Base-by-base conservation (phyloP, 2,113 vertebrate species). In the western clawed frog (Xenopus tropicalis) region DNA sequence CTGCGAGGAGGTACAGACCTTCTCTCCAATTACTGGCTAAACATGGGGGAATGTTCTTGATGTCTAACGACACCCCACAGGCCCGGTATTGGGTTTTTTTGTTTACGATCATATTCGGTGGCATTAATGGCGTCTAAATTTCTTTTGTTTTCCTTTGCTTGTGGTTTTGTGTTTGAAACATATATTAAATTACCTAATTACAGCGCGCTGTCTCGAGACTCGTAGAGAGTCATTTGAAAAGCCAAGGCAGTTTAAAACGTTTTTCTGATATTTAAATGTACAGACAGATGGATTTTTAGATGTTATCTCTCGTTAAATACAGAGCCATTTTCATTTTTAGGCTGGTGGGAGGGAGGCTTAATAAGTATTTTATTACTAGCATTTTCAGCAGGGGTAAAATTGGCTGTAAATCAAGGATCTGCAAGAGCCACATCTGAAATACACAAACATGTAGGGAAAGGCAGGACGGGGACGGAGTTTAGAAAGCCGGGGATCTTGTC, bases 111-210 rank as follows among this genome's bases (percentile, higher is more conserved):
- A 17, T 54, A 20, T 48, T 51, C 21, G 2, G 4, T 61, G 64
- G 21, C 64, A 68, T 68, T 67, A 74, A 48, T 44, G 58, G 59
- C 46, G 19, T 37, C 43, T 74, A 54, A 69, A 62, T 69, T 54
- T 54, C 17, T 56, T 66, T 24, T 67, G 61, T 69, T 54, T 61
- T 56, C 19, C 29, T 43, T 66, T 66, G 59, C 11, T 20, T n/a
- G 57, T 23, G 14, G 25, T 19, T 67, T 74, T 74, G 37, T 57
- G 59, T 74, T 74, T n/a, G 57, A 74, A 74, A 59, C 52, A n/a
- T 67, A 67, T 67, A 74, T 74, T 61, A 68, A 52, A 68, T 74
- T 51, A 74, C 64, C 48, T 67, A 65, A 74, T 74, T 74, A 67
- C 43, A 16, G 22, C 14, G 3, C 17, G 11, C 19, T 29, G 66